Evolutionary conservation across 2,888 invertebrate species (phyloP), one percentile per base, ranked within the genome.

Genomic region (Philhelius pedissequus): DNA sequence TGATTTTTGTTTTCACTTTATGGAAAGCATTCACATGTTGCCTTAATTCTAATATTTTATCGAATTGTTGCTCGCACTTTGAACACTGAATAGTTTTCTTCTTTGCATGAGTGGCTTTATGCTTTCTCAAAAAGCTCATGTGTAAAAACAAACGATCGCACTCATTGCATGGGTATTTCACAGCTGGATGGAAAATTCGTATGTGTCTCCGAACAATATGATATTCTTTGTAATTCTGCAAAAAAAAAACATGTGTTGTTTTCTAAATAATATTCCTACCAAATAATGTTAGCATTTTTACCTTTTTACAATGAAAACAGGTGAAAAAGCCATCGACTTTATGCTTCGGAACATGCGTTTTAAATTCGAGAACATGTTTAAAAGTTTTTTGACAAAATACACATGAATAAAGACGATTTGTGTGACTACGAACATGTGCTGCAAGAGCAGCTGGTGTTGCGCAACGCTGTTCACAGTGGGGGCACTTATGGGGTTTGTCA

Each of bases 61-160:
- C 96, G 89, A 96, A 96, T 89, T 95, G 95, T 87, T 95, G 94
- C 0, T 95, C 95, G 90, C 96, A 96, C 88, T 94, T 93, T 4
- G 95, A 94, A 88, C 96, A 96, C 84, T 95, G 92, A 91, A 96
- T 96, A 88, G 95, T 95, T 60, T 94, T 92, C 87, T 93, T 93
- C 87, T 94, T 93, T 0, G 94, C 94, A 89, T 95, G 95, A 50
- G 92, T 81, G 18, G 86, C 68, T 58, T 86, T 92, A 90, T 96
- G 96, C 90, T 95, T 93, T 80, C 94, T 93, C 58, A 96, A 91
- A 89, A 95, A 96, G 90, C 95, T 95, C 30, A 93, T 91, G 3
- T 95, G 94, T 0, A 94, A 94, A 90, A 96, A 96, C 69, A 93
- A 92, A 89, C 95, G 95, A 6, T 93, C 92, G 89, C 96, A 96